Percentiles rank a stretch among this genome's conserved stretches.
Evolutionary conservation across 2,113 vertebrate species (phyloP).

Genomic region (Lampris megalopsis): DNA sequence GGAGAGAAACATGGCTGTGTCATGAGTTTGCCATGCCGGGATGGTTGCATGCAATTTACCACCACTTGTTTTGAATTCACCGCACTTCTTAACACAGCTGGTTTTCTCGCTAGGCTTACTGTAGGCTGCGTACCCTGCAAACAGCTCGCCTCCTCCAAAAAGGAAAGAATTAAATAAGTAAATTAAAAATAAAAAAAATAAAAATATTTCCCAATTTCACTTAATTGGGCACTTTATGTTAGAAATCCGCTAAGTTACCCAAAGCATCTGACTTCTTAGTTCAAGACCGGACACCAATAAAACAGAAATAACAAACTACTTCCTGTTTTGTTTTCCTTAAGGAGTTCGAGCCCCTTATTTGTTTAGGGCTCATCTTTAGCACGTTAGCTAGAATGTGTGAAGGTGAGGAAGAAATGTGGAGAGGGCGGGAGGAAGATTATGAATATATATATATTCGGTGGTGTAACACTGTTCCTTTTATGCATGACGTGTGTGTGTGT

Average conservation of each 20-base stretch:
- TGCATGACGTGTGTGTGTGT: no score
- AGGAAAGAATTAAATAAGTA: no score
- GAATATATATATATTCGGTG: no score
- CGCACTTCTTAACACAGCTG: not conserved
- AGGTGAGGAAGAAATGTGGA: not conserved
- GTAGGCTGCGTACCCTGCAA: no score
- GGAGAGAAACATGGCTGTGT: not conserved
- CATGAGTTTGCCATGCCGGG: not conserved
- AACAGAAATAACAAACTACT: constrained; percentile 6
- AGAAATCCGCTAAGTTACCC: not conserved
- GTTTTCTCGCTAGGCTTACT: not conserved
- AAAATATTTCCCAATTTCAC: not conserved
- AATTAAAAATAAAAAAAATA: no score
- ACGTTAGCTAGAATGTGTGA: constrained; percentile 1
- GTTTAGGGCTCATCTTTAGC: not conserved
- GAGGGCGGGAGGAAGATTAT: not conserved
- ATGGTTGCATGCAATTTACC: not conserved
- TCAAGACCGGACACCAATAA: constrained; percentile 3
- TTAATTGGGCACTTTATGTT: not conserved
- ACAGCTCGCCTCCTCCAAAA: no score
- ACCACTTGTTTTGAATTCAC: not conserved
- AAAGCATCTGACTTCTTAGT: constrained; percentile 6
- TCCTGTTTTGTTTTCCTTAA: not conserved
- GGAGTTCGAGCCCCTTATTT: constrained; percentile 17
- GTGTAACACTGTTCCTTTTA: no score